Conservation (phyloP, 1,140 invertebrate genomes). For the Caenorhabditis remanei region DNA sequence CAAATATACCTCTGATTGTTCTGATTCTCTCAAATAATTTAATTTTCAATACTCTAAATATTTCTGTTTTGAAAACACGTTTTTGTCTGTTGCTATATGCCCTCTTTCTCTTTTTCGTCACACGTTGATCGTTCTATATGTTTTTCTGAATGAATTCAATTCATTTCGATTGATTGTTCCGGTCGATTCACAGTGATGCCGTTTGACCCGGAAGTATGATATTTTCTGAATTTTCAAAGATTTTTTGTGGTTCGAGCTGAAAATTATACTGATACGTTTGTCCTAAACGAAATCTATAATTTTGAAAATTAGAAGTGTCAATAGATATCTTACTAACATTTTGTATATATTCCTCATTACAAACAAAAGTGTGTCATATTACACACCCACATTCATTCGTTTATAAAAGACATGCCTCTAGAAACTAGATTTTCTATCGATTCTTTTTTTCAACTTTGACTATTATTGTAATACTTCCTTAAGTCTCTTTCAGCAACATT, state of each 20-base stretch:
- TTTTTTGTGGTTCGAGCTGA: not conserved
- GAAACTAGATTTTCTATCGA: conserved; percentile 10
- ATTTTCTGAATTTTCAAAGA: not conserved
- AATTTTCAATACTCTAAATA: not conserved
- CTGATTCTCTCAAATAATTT: not conserved
- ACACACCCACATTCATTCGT: not conserved
- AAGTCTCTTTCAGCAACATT: too few species aligned
- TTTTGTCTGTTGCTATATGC: not conserved
- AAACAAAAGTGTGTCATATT: not conserved
- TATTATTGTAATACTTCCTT: too few species aligned
- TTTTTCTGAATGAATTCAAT: not conserved
- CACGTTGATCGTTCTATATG: conserved; percentile 29
- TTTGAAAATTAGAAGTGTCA: too few species aligned
- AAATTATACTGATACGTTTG: too few species aligned
- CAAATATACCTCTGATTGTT: conserved; percentile 13
- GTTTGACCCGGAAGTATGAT: conserved; percentile 33
- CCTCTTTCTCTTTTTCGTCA: not conserved
- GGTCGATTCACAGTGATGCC: not conserved
- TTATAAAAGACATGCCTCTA: not conserved
- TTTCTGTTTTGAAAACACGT: not conserved
- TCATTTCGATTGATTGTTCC: not conserved
- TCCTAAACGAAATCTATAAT: too few species aligned
- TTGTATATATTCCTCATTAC: not conserved
- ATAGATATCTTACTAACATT: not conserved
- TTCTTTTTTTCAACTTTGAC: too few species aligned